A percentile compares a stretch with the other conserved stretches of the same genome.
These are phyloP conservation scores for Volucella inflata DNA, from an alignment of 2,888 invertebrate genomes.

Conservation along the genomic window DNA sequence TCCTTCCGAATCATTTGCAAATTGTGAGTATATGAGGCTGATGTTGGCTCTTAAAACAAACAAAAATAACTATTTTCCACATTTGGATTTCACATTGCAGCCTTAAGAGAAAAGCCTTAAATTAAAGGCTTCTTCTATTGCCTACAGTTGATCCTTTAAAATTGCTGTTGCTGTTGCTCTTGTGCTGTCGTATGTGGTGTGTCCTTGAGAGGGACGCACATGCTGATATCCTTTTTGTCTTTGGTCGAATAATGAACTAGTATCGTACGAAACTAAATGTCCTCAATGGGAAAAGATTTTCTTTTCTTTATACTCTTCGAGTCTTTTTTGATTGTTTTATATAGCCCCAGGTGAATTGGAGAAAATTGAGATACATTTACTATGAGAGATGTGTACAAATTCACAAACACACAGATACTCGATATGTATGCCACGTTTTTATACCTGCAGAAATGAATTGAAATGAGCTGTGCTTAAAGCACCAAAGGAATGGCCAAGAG, in stretches of 20 bases:
- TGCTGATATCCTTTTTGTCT: not conserved
- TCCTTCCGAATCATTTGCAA: slow-evolving; percentile 35
- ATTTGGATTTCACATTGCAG: slow-evolving; percentile 13
- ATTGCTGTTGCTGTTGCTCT: slow-evolving; percentile 13
- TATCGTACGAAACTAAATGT: slow-evolving; percentile 6
- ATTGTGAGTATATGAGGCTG: slow-evolving; percentile 11
- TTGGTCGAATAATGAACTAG: slow-evolving; percentile 20
- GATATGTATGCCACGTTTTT: not conserved
- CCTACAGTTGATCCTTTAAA: not conserved
- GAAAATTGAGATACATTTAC: slow-evolving; percentile 35
- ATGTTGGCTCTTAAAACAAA: not conserved
- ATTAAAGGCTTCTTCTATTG: slow-evolving; percentile 27
- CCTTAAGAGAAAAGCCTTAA: slow-evolving; percentile 10
- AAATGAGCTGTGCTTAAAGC: slow-evolving; percentile 1
- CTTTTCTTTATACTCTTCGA: slow-evolving; percentile 8
- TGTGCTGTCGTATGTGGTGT: not conserved
- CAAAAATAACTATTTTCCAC: slow-evolving; percentile 5
- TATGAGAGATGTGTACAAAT: not conserved
- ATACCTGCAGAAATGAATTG: slow-evolving; percentile 2
- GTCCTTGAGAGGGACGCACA: slow-evolving; percentile 6
- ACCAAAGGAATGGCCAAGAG: slow-evolving; percentile 17
- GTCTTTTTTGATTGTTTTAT: slow-evolving; percentile 38
- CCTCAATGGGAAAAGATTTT: slow-evolving; percentile 8
- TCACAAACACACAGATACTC: too few species aligned
- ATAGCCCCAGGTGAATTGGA: slow-evolving; percentile 26